Base-by-base conservation (phyloP, 1,140 invertebrate genomes). In the Aphelenchoides avenae region DNA sequence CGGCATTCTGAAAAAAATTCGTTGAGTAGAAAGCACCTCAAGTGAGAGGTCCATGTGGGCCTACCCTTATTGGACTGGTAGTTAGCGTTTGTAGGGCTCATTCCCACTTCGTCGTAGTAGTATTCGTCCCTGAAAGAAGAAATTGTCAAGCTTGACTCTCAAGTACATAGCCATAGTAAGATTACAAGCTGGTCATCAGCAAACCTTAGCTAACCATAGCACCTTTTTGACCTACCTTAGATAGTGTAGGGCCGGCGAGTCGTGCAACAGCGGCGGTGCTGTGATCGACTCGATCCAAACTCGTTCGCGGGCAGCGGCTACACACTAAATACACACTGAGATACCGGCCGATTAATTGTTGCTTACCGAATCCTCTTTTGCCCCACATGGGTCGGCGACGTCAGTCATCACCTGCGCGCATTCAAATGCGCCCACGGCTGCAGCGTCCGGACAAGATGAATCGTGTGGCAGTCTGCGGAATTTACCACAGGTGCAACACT, bases 81-180 rank as follows among this genome's bases (percentile, higher is more conserved):
- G n/a, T 15, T 31, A 13, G 37, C 36, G 15, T 52, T 63, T 0
- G 64, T 70, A 13, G 79, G 74, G 56, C 77, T 77, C 57, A 80
- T 57, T 20, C 81, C 81, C 15, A 82, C 70, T 34, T 77, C 77
- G 57, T 81, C 80, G 15, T 73, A 68, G 50, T 73, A 78, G 63
- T 81, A 81, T 20, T 70, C 62, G 0, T 49, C 64, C 31, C 42
- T 26, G 18, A 36, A 36, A 13, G 18, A 36, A 36, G 13, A 36
- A 36, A 36, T 36, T 18, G 18, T 13, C 34, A n/a, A n/a, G n/a
- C n/a, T n/a, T n/a, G n/a, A n/a, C n/a, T n/a, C n/a, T n/a, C n/a
- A n/a, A n/a, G n/a, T n/a, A n/a, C n/a, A n/a, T n/a, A n/a, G n/a
- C n/a, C n/a, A n/a, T n/a, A n/a, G n/a, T n/a, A n/a, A n/a, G n/a